Base-by-base conservation (phyloP, 1,140 invertebrate species). In the Neodiprion virginianus region DNA sequence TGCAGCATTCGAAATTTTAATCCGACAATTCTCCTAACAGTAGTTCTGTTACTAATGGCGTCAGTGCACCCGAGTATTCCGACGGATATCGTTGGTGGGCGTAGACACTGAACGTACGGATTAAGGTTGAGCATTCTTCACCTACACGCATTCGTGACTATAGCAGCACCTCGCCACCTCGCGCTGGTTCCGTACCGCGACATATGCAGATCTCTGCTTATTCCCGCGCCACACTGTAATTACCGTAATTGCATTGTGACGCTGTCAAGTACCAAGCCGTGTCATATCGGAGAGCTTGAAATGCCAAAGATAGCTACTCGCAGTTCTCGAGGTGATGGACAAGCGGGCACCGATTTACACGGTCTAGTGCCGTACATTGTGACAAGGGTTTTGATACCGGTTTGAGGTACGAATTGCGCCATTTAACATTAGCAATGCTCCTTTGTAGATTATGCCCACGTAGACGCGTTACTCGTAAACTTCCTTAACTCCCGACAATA, bases 201-300 rank as follows among this genome's bases (percentile, higher is more conserved):
- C 5, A 40, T 5, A 40, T 40, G 28, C 28, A 40, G 5, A 40
- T 40, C 2, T 40, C 28, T 40, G 5, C 28, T 40, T 5, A 40
- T 40, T 61, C 53, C 53, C n/a, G n/a, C 53, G 53, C 53, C 53
- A 17, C n/a, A 5, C 3, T 7, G 8, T 61, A 61, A 61, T 61
- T 61, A 61, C 53, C 11, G 11, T 61, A 61, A 61, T 61, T 61
- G 53, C 8, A 61, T 61, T 61, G 8, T 61, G 53, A 12, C 11
- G 53, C 53, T 61, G 53, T 61, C 53, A 61, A 61, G 53, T 61
- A 17, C n/a, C 53, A 61, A 61, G 53, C n/a, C 53, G 8, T 61
- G 53, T 61, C 53, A 61, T 17, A 17, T 40, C 53, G 5, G 53
- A 7, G 53, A 61, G 53, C 4, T 8, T 17, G 53, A 14, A 61